phyloP scores from a whole-genome alignment of 2,888 invertebrate genomes.

The Saturnia japonica region DNA sequence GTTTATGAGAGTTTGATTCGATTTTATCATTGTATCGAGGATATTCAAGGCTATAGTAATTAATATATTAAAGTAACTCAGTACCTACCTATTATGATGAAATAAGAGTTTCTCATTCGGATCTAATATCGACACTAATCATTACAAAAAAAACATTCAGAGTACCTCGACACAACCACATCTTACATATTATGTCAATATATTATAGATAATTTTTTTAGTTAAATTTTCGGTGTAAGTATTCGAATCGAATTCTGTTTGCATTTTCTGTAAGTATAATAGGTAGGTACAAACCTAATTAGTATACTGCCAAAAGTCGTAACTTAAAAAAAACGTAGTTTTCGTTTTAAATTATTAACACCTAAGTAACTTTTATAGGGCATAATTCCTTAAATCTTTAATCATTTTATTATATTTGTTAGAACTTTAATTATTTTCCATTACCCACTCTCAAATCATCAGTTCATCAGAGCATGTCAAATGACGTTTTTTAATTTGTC shows the following conservation, averaged over 20 bases:
- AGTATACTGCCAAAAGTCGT: neutral
- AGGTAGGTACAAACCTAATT: neutral
- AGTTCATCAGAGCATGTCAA: conserved; percentile 22
- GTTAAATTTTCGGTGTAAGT: too few species aligned
- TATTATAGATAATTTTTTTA: too few species aligned
- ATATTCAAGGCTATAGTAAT: neutral
- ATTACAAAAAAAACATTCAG: neutral
- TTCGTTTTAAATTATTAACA: neutral
- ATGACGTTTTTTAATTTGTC: conserved; percentile 53
- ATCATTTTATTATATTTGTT: neutral
- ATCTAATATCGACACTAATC: neutral
- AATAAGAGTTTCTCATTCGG: neutral
- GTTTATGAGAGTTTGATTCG: neutral
- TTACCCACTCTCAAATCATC: conserved; percentile 18
- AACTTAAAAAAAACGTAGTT: too few species aligned
- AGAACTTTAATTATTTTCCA: neutral
- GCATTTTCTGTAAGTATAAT: neutral
- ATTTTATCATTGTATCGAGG: neutral
- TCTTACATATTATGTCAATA: too few species aligned
- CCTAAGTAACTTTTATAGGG: neutral
- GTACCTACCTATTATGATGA: neutral
- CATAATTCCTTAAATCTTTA: neutral
- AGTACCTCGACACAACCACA: neutral
- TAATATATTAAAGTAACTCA: neutral
- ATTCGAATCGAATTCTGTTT: neutral